phyloP scores from a whole-genome alignment of 2,888 invertebrate species.

The Peribatodes rhomboidaria region DNA sequence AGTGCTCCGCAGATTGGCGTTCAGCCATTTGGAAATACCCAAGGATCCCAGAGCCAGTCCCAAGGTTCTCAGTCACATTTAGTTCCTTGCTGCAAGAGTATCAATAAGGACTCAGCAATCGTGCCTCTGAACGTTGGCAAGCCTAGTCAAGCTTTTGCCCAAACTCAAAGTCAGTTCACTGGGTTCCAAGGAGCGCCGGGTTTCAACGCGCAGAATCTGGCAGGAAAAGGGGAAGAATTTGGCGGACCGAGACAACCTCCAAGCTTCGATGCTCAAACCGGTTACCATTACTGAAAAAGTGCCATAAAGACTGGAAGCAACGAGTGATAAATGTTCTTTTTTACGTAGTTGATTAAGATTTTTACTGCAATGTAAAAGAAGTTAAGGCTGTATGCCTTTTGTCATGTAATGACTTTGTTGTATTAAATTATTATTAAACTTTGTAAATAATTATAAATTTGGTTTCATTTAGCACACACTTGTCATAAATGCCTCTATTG shows the following conservation, averaged over 20 bases:
- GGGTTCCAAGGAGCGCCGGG: slow-evolving; percentile 49
- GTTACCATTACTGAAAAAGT: slow-evolving; percentile 72
- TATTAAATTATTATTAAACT: slow-evolving; percentile 45
- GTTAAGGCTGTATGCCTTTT: slow-evolving; percentile 11
- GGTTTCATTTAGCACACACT: slow-evolving; percentile 10
- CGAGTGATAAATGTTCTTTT: slow-evolving; percentile 13
- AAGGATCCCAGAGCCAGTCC: slow-evolving; percentile 22
- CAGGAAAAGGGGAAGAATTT: slow-evolving; percentile 68
- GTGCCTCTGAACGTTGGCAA: slow-evolving; percentile 34
- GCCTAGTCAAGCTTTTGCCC: slow-evolving; percentile 39
- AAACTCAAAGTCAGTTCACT: slow-evolving; percentile 34
- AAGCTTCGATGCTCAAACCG: slow-evolving; percentile 71
- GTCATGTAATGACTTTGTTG: slow-evolving; percentile 31
- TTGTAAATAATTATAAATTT: slow-evolving; percentile 38
- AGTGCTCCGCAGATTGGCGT: slow-evolving; percentile 13
- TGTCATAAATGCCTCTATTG: background rate
- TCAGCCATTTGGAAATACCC: slow-evolving; percentile 7
- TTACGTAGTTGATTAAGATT: slow-evolving; percentile 9
- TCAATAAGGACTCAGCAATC: slow-evolving; percentile 33
- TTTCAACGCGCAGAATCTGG: slow-evolving; percentile 49
- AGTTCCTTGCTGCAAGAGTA: slow-evolving; percentile 36
- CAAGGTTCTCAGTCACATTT: slow-evolving; percentile 29
- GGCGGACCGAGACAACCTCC: slow-evolving; percentile 70
- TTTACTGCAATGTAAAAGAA: slow-evolving; percentile 29
- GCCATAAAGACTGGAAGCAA: slow-evolving; percentile 46